These are phyloP conservation scores for Chloropsis hardwickii DNA, from an alignment of 2,113 vertebrate species.

Conservation along the genomic window DNA sequence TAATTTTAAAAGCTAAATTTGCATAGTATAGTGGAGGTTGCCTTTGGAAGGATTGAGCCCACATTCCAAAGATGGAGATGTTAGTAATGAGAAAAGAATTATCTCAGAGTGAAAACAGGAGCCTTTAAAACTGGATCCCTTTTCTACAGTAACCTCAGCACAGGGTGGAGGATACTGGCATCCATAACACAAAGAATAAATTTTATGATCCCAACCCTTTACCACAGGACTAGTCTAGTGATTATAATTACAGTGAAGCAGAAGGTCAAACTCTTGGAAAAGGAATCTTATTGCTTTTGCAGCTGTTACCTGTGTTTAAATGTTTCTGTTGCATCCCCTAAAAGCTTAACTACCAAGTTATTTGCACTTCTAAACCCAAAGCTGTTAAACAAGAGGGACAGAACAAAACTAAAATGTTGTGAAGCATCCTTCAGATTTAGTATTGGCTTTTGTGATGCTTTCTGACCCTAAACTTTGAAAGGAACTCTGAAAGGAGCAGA, in stretches of 20 bases:
- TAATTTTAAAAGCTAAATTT: neutral
- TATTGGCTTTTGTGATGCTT: neutral
- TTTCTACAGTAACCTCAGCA: neutral
- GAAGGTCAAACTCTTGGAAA: neutral
- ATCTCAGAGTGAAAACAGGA: neutral
- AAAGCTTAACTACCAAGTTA: neutral
- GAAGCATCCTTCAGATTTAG: neutral
- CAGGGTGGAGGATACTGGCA: neutral
- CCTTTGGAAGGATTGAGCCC: neutral
- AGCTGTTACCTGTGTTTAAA: neutral
- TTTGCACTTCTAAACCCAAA: neutral
- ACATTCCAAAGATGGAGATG: neutral
- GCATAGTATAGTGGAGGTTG: neutral
- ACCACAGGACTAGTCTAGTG: neutral
- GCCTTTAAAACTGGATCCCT: neutral
- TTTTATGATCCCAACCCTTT: neutral
- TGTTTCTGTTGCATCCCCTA: neutral
- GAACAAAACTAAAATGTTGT: neutral
- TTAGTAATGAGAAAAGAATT: neutral
- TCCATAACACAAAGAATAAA: neutral
- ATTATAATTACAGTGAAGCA: neutral
- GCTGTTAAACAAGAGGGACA: neutral
- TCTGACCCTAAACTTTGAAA: constrained; percentile 20
- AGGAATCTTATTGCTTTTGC: neutral
- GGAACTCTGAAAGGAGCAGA: constrained; percentile 49